Conservation (phyloP, 2,113 vertebrate species). For the Tragelaphus scriptus region DNA sequence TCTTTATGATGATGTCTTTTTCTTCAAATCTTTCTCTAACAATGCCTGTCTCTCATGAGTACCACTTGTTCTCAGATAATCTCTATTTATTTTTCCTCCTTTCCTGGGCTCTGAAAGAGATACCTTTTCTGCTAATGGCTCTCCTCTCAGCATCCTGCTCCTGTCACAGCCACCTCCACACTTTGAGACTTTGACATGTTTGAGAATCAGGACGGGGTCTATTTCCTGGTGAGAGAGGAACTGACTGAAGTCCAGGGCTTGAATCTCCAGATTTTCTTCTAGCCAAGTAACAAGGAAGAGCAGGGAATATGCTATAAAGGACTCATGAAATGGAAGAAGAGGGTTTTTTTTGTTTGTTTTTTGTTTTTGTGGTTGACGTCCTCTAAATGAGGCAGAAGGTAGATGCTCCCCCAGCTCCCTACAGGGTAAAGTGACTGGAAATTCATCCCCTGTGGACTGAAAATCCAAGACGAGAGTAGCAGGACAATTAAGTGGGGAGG, state of each 20-base stretch:
- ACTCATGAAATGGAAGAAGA: not conserved
- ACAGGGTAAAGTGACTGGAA: not conserved
- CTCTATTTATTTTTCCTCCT: not conserved
- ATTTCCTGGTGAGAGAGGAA: not conserved
- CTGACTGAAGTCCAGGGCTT: not conserved
- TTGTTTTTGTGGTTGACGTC: fast-evolving
- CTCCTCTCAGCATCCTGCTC: not conserved
- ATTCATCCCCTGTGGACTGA: not conserved
- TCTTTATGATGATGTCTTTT: not conserved
- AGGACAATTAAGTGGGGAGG: not conserved
- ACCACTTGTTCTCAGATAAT: not conserved
- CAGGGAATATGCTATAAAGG: not conserved
- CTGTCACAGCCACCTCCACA: not conserved
- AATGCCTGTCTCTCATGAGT: not conserved
- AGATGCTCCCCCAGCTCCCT: not conserved
- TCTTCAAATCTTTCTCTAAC: not conserved
- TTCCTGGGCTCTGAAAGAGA: not conserved
- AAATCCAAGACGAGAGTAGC: not conserved
- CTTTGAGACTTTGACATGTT: not conserved
- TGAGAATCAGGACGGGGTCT: not conserved
- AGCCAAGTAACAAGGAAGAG: not conserved
- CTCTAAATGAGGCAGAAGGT: not conserved
- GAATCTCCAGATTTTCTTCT: not conserved
- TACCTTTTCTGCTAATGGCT: not conserved
- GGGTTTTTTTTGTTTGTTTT: not conserved